Base-by-base conservation (phyloP, 1,140 invertebrate species). In the Diuraphis noxia region DNA sequence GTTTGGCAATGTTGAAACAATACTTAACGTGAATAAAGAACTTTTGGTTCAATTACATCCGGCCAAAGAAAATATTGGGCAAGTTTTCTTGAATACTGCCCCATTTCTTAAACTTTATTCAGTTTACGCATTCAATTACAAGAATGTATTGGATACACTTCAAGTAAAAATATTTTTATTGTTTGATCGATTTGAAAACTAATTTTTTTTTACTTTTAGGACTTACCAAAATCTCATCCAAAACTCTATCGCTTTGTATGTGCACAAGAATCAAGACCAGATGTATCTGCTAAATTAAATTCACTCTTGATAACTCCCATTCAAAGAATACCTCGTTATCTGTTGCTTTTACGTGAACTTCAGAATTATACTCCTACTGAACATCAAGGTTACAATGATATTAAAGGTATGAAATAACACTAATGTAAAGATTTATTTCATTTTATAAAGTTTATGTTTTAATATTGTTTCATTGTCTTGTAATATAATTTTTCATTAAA, bases 61-160 rank as follows among this genome's bases (percentile, higher is more conserved):
- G 63, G 94, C 95, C 93, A 93, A 94, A 87, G 94, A 95, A 84
- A 95, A 96, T 94, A 94, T 97, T 77, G 95, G 95, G 0, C 93
- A 94, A 92, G 96, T 96, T 17, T 97, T 97, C 93, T 94, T 95
- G 1, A 96, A 96, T 93, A 94, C 97, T 81, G 96, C 96, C 34
- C 96, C 96, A 21, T 97, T 96, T 94, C 96, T 97, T 40, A 97
- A 97, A 93, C 93, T 97, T 30, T 97, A 97, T 93, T 96, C 96
- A 8, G 95, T 96, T 4, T 97, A 97, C 94, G 96, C 96, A 3
- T 96, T 96, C 90, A 96, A 96, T 93, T 97, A 96, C 93, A 95
- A 95, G 92, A 92, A 88, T 88, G 87, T 92, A 43, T 88, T 93
- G 63, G 52, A 56, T 88, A 92, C 92, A 87, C 92, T 93, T 43